Base-by-base conservation (phyloP, 2,113 vertebrate genomes). In the Macheiramphus alcinus region DNA sequence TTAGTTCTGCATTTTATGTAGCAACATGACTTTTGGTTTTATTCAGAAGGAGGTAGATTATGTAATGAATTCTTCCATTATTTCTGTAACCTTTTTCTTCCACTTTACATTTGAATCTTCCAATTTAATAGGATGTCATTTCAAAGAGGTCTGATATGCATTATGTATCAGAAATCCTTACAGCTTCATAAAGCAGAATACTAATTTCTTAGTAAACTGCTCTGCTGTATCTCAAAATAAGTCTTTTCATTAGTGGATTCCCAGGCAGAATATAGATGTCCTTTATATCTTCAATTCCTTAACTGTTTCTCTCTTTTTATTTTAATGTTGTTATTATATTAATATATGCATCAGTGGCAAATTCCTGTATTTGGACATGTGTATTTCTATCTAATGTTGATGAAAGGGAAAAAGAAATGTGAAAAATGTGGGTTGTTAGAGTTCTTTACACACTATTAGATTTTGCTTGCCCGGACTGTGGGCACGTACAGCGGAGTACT, bases 41-140 rank as follows among this genome's bases (percentile, higher is more conserved):
- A 80, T 97, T 94, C 89, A 88, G 91, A 81, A 94, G 86, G 93
- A 96, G 80, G 65, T 79, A 90, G 90, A 93, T 97, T 97, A 96
- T 97, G 43, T 96, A 96, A 96, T 96, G 85, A 95, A 59, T 95
- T 94, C 82, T 93, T 48, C 94, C 91, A 96, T 96, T 96, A 96
- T 92, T 95, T 97, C 73, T 94, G 71, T 96, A 95, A 96, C 93
- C 81, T 97, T 96, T 94, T 95, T 95, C 80, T 93, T 95, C 81
- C 86, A 88, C 88, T 96, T 97, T 88, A 94, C 68, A 53, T 96
- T 93, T 94, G 82, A 95, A 66, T 94, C 92, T 96, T 87, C 71
- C 67, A 45, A 31, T 95, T 96, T 97, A 95, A 90, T 94, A 88
- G 68, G 85, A 87, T 91, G 87, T 88, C 88, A 93, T 95, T 96